These are phyloP conservation scores for Andrena cerasifolii DNA, from an alignment of 1,140 invertebrate species.

Conservation along the genomic window DNA sequence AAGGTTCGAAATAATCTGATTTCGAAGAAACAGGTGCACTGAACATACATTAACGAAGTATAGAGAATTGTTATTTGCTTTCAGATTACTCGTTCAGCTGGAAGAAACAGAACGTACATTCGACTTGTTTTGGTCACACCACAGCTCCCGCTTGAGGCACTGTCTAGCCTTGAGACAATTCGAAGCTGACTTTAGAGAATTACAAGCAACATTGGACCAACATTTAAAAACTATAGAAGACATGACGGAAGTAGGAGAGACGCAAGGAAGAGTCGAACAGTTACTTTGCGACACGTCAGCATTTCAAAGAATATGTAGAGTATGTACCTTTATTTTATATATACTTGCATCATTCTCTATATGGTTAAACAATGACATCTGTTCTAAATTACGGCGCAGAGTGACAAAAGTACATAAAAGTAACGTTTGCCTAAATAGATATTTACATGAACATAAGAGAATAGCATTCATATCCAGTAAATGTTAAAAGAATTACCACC, in stretches of 20 bases:
- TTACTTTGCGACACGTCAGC: conserved; percentile 89
- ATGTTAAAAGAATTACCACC: conserved; percentile 6
- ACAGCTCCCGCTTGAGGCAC: conserved; percentile 93
- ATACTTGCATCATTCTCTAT: neutral
- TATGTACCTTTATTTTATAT: conserved; percentile 73
- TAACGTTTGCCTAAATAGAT: conserved; percentile 8
- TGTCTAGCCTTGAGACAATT: conserved; percentile 95
- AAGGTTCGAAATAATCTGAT: conserved; percentile 84
- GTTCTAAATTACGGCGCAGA: conserved; percentile 9
- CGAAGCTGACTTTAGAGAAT: conserved; percentile 93
- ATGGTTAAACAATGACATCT: neutral
- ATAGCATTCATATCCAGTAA: neutral
- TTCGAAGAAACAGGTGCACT: neutral
- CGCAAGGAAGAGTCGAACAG: conserved; percentile 88
- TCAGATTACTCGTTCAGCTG: conserved; percentile 94
- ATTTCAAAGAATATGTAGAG: conserved; percentile 90
- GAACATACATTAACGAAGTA: no score
- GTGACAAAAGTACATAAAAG: conserved; percentile 9
- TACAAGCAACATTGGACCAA: conserved; percentile 87
- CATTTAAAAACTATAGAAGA: conserved; percentile 89
- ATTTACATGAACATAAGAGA: conserved; percentile 1
- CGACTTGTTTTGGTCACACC: conserved; percentile 95
- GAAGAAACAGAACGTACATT: conserved; percentile 97
- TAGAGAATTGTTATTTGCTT: conserved; percentile 72
- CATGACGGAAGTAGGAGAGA: conserved; percentile 94